phyloP scores from a whole-genome alignment of 2,113 vertebrate species.

The Colinus virginianus region DNA sequence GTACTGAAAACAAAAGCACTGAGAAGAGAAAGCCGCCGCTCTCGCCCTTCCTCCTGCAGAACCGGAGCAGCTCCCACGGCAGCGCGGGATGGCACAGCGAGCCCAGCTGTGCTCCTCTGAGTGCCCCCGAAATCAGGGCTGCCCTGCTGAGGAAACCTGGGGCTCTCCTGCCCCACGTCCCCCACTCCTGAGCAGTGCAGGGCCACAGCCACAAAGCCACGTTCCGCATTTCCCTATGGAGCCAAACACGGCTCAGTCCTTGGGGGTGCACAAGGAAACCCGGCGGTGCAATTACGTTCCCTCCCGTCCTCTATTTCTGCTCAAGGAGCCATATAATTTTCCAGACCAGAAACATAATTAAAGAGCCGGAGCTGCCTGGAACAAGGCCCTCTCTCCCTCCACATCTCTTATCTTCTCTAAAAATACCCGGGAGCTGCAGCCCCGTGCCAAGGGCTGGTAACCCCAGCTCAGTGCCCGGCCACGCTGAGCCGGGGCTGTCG shows the following conservation, averaged over 20 bases:
- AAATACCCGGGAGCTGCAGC: background rate
- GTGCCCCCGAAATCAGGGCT: background rate
- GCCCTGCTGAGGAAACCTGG: background rate
- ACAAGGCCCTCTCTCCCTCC: background rate
- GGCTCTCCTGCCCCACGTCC: background rate
- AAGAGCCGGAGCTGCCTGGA: background rate
- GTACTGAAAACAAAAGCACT: background rate
- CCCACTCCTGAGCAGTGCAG: background rate
- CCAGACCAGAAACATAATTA: conserved; percentile 43
- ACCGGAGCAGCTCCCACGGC: background rate
- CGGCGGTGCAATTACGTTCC: conserved; percentile 52
- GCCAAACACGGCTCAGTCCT: background rate
- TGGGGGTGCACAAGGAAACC: background rate
- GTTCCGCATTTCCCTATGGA: background rate
- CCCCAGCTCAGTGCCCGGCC: background rate
- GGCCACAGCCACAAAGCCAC: background rate
- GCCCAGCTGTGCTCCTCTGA: background rate
- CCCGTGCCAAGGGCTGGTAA: background rate
- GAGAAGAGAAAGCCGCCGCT: background rate
- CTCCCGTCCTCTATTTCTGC: background rate
- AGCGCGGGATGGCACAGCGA: background rate
- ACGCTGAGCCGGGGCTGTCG: background rate
- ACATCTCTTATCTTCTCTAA: background rate
- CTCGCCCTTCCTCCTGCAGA: background rate
- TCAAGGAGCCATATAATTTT: conserved; percentile 22